Evolutionary conservation across 2,113 vertebrate species (phyloP).

Genomic region (Dissostichus mawsoni): DNA sequence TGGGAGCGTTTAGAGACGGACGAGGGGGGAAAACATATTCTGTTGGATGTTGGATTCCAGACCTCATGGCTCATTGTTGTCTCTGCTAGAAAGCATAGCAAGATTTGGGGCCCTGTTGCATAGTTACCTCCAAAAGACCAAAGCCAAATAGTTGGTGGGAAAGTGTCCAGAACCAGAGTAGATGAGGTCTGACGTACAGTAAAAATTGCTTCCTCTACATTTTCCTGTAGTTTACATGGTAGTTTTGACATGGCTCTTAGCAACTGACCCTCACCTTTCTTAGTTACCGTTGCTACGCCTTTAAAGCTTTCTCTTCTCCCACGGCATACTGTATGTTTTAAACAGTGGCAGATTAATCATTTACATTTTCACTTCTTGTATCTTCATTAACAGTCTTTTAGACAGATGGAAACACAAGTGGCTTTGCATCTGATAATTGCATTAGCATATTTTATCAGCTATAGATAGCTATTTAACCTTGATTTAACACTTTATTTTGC

Average conservation of each 20-base stretch:
- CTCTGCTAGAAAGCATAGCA: conserved; percentile 44
- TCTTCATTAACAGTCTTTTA: not conserved
- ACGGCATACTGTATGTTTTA: too few species aligned
- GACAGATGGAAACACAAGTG: too few species aligned
- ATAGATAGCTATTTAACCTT: not conserved
- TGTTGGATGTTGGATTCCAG: conserved; percentile 47
- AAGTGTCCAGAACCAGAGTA: conserved; percentile 10
- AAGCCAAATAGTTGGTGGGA: conserved; percentile 8
- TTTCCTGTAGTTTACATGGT: not conserved
- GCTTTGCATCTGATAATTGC: not conserved
- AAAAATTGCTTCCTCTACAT: not conserved
- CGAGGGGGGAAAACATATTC: conserved; percentile 1
- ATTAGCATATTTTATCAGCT: not conserved
- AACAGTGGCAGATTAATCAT: not conserved
- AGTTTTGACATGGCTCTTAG: not conserved
- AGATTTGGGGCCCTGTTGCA: conserved; percentile 10
- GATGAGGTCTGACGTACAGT: not conserved
- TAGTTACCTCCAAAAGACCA: not conserved
- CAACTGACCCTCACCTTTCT: not conserved
- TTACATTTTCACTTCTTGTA: not conserved
- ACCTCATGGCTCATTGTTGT: conserved; percentile 44
- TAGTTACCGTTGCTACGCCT: not conserved
- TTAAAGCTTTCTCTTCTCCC: not conserved
- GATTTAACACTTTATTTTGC: not conserved
- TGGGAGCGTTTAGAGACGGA: conserved; percentile 12